These are phyloP conservation scores for Amphipoea lucens DNA, from an alignment of 2,888 invertebrate species.

Conservation along the genomic window DNA sequence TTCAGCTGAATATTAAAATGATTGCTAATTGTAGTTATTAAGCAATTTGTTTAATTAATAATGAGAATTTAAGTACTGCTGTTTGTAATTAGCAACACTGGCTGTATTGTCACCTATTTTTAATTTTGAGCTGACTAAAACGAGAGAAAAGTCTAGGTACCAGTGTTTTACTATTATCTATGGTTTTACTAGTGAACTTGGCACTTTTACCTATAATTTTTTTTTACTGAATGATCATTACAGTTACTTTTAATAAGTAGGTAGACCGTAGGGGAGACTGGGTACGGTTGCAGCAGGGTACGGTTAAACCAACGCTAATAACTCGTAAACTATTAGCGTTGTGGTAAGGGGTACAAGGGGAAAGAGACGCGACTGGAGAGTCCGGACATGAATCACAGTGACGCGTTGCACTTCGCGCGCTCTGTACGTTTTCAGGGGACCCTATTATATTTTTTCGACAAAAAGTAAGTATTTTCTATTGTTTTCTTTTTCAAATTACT, in stretches of 20 bases:
- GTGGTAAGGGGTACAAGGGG: too few relatives aligned
- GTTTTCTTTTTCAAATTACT: too few relatives aligned
- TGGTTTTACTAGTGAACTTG: background rate
- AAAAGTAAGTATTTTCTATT: too few relatives aligned
- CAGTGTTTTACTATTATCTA: background rate
- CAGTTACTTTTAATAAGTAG: background rate
- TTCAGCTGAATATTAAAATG: conserved; percentile 75
- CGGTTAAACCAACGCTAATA: too few relatives aligned
- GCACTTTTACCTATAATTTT: background rate
- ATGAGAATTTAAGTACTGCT: conserved; percentile 50
- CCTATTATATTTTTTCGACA: too few relatives aligned
- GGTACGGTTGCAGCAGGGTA: too few relatives aligned
- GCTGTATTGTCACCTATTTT: conserved; percentile 28
- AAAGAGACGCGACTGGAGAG: too few relatives aligned
- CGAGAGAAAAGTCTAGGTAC: background rate
- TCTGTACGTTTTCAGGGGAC: too few relatives aligned
- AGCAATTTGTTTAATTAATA: conserved; percentile 78
- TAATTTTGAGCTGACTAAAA: conserved; percentile 8
- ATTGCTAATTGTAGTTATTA: conserved; percentile 82
- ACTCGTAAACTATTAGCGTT: too few relatives aligned
- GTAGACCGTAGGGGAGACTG: too few relatives aligned
- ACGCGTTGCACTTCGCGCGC: too few relatives aligned
- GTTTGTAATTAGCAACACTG: conserved; percentile 33
- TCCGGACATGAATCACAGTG: too few relatives aligned
- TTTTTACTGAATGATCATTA: background rate